These are phyloP conservation scores for Anolis sagrei DNA, from an alignment of 2,113 vertebrate species.

Conservation along the genomic window DNA sequence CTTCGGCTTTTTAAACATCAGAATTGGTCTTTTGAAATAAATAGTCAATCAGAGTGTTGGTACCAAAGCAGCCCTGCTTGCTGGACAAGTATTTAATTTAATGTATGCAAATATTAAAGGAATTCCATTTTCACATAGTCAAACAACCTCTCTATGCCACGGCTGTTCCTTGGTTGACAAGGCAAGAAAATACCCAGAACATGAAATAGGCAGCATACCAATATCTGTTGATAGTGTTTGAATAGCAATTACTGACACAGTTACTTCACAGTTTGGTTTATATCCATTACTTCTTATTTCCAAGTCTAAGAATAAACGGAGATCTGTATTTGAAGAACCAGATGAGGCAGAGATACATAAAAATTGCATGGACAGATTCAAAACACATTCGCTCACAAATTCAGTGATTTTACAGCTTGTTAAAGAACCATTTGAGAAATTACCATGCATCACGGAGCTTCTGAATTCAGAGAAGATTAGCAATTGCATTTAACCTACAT, in stretches of 20 bases:
- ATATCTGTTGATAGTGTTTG: constrained; percentile 22
- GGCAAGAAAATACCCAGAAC: neutral
- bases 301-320: constrained; percentile 24
- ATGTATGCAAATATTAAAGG: neutral
- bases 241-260: constrained; percentile 20
- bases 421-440: constrained; percentile 64
- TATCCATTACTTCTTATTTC: constrained; percentile 41
- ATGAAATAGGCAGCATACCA: neutral
- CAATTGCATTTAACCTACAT: constrained; percentile 32
- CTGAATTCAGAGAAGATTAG: constrained; percentile 33
- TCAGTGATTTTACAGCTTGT: constrained; percentile 54
- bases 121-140: neutral
- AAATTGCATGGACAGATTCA: constrained; percentile 46
- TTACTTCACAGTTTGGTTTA: constrained; percentile 50
- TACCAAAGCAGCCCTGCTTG: neutral
- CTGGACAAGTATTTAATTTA: constrained; percentile 4
- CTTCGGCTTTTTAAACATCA: constrained; percentile 26
- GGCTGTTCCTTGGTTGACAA: neutral
- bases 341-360: constrained; percentile 47
- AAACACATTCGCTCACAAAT: constrained; percentile 58
- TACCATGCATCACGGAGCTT: constrained; percentile 45
- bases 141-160: neutral
- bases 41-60: neutral
- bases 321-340: constrained; percentile 55
- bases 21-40: constrained; percentile 1